Conservation (phyloP, 92 coral and sea anemone genomes). For the Palythoa heliodiscus region DNA sequence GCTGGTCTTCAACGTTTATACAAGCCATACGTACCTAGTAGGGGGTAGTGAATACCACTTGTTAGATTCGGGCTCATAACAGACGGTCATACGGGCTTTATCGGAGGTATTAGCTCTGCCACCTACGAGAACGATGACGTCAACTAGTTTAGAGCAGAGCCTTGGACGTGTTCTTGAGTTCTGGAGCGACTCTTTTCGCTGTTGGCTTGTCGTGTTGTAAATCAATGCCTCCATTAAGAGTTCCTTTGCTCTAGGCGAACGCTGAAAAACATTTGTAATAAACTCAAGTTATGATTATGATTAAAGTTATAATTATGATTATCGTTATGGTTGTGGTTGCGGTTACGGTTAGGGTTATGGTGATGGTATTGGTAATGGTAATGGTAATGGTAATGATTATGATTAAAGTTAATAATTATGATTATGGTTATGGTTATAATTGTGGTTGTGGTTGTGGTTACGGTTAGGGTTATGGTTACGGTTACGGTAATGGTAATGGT, state of each 20-base stretch:
- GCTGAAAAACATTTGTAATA: constrained; percentile 40
- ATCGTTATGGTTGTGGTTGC: no score
- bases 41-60: constrained; percentile 72
- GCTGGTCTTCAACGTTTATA: no score
- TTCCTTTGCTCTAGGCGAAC: constrained; percentile 86
- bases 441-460: no score
- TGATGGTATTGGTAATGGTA: no score
- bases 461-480: no score
- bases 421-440: no score
- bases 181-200: constrained; percentile 39
- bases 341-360: no score
- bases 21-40: constrained; percentile 55
- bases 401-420: no score
- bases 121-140: constrained; percentile 81
- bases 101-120: constrained; percentile 64
- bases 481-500: no score
- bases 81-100: constrained; percentile 67
- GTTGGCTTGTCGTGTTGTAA: constrained; percentile 56
- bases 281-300: background rate
- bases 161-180: constrained; percentile 76
- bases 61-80: constrained; percentile 69
- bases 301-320: background rate
- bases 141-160: constrained; percentile 66
- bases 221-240: constrained; percentile 79
- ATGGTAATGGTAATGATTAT: no score